Conservation (phyloP, 2,113 vertebrate genomes). For the Podarcis muralis region DNA sequence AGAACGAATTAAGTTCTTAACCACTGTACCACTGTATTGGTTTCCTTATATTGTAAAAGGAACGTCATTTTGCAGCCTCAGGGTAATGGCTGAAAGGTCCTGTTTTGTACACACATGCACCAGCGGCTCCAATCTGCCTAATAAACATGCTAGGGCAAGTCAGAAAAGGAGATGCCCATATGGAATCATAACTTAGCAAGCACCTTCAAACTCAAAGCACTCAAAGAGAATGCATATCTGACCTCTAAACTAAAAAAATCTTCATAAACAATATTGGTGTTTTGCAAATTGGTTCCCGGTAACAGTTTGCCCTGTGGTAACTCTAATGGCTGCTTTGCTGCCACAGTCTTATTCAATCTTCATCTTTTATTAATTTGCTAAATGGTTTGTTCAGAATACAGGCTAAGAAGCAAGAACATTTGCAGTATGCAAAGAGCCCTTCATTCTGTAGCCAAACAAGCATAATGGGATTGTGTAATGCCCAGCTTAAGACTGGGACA, state of each 20-base stretch:
- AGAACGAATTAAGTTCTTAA: too few species aligned
- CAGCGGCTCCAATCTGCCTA: neutral
- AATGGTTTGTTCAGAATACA: constrained; percentile 39
- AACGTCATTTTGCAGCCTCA: neutral
- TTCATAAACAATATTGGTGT: constrained; percentile 28
- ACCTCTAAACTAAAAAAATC: neutral
- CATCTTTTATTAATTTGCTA: constrained; percentile 62
- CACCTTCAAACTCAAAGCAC: constrained; percentile 17
- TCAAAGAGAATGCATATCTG: constrained; percentile 17
- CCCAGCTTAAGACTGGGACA: neutral
- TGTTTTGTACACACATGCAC: neutral
- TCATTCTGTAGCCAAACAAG: constrained; percentile 21
- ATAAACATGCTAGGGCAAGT: neutral
- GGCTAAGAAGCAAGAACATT: neutral
- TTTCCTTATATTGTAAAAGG: too few species aligned
- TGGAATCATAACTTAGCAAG: constrained; percentile 17
- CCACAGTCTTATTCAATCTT: neutral
- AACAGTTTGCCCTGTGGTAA: constrained; percentile 36
- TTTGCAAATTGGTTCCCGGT: constrained; percentile 10
- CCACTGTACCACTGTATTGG: too few species aligned
- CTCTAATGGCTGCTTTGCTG: constrained; percentile 29
- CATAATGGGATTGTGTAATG: constrained; percentile 9
- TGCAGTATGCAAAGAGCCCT: constrained; percentile 35
- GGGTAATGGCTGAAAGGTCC: neutral
- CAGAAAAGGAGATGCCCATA: neutral